Base-by-base conservation (phyloP, 1,140 invertebrate species). In the Aethina tumida region DNA sequence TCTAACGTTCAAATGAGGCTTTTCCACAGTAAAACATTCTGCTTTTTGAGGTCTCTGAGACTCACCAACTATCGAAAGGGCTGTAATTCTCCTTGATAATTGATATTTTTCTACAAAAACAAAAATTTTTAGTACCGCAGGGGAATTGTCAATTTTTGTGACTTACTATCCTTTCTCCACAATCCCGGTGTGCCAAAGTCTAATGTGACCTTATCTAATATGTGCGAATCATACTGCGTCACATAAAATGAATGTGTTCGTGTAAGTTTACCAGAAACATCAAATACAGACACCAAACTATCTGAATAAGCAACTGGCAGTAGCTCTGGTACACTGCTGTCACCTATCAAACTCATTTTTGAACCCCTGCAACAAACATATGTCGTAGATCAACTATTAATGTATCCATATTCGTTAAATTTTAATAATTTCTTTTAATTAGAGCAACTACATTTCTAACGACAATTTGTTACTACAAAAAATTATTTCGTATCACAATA, bases 1-100 rank as follows among this genome's bases (percentile, higher is more conserved):
- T 27, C 58, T 41, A 17, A 50, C 29, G 12, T 18, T 13, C 17
- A 35, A 21, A n/a, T 27, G 19, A 15, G 44, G 30, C 38, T 41
- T 42, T 6, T 47, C 31, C 26, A 19, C 8, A 24, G 18, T 18
- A 19, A 21, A 16, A 12, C 20, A 19, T 22, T 46, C 38, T 17
- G 32, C 39, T 16, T 35, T 43, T 13, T 30, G 16, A 17, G 29
- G 12, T 48, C 53, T 55, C 15, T n/a, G n/a, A n/a, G n/a, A n/a
- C n/a, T 62, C 50, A 36, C 68, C 67, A 13, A 72, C 59, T 22
- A 74, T 54, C 14, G 70, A 63, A 9, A 74, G 37, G 1, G 72
- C 67, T 2, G 70, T 72, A 32, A 61, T 51, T 45, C 64, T 62
- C 39, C 63, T 68, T 16, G 70, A 66, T 2, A 46, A 43, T 26